Evolutionary conservation across 2,888 invertebrate species (phyloP), one percentile per base, ranked within the genome.

Genomic region (Seira ritae): DNA sequence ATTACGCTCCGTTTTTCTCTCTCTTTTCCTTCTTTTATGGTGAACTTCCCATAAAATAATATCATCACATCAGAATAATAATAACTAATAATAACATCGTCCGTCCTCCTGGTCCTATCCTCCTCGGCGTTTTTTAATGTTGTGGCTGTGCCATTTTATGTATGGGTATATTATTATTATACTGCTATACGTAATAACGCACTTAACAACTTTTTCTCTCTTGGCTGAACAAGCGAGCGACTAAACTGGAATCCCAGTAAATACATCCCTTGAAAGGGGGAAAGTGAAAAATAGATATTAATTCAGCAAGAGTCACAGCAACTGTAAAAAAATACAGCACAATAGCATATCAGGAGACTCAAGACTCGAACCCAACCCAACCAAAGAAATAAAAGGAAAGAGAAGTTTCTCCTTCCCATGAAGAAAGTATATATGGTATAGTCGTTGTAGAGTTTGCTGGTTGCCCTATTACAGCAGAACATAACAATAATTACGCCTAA

Each of bases 181-280:
- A 31, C 31, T 31, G 31, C n/a, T 31, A 31, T 8, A 31, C 8
- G 31, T 8, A 2, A 31, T 31, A 31, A 31, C 31, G 31, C 31
- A 31, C 31, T 75, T 75, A 75, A 80, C 74, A 75, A 80, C 70
- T 70, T 74, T 24, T 42, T 69, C 74, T 50, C 75, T 50, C 80
- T 75, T 65, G 60, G 75, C 8, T 80, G 80, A 80, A 62, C 80
- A 75, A 80, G 68, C 31, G 31, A 80, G 68, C 31, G 31, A 31
- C 31, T 31, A 31, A 31, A 1, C 55, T 55, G 6, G 6, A 31
- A 31, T 31, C 8, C 31, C n/a, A n/a, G 66, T 37, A 10, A 50
- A n/a, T n/a, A 31, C 3, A 31, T 4, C 8, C 31, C 31, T 46
- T 12, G 71, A 62, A 23, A 70, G 37, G 22, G 24, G 20, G 62